These are phyloP conservation scores for Campoletis raptor DNA, from an alignment of 2,888 invertebrate species.

Conservation along the genomic window DNA sequence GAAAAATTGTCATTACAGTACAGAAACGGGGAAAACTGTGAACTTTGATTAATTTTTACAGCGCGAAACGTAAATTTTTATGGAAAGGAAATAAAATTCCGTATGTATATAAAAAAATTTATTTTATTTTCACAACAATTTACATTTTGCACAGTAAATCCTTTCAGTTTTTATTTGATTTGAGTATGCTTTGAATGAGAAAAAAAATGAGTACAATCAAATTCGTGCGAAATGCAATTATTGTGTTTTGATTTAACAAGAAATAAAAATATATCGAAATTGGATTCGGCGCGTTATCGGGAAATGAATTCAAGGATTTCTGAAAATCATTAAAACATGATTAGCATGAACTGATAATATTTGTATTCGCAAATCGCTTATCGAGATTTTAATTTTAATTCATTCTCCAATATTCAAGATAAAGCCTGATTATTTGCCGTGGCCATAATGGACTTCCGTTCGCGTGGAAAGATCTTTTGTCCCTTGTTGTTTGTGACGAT, in stretches of 20 bases:
- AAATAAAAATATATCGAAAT: not conserved
- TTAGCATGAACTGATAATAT: not conserved
- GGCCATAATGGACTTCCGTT: conserved; percentile 45
- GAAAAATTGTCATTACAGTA: too few relatives aligned
- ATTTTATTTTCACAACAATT: too few relatives aligned
- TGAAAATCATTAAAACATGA: not conserved
- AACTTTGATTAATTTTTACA: too few relatives aligned
- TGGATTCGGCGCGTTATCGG: not conserved
- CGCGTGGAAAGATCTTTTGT: conserved; percentile 55
- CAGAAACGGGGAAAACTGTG: too few relatives aligned
- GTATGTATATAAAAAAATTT: too few relatives aligned
- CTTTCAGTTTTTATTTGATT: not conserved
- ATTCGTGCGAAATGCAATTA: not conserved
- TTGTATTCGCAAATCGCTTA: conserved; percentile 1
- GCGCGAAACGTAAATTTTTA: too few relatives aligned
- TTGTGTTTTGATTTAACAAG: not conserved
- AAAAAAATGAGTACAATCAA: not conserved
- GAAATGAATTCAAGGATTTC: not conserved
- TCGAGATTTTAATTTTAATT: conserved; percentile 9
- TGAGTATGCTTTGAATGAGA: not conserved
- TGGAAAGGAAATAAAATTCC: too few relatives aligned
- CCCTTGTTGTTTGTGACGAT: conserved; percentile 28
- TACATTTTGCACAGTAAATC: too few relatives aligned
- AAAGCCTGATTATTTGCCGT: not conserved
- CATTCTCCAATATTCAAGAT: not conserved